Evolutionary conservation across 2,888 invertebrate species (phyloP), one percentile per base, ranked within the genome.

Genomic region (Thelaira solivaga): DNA sequence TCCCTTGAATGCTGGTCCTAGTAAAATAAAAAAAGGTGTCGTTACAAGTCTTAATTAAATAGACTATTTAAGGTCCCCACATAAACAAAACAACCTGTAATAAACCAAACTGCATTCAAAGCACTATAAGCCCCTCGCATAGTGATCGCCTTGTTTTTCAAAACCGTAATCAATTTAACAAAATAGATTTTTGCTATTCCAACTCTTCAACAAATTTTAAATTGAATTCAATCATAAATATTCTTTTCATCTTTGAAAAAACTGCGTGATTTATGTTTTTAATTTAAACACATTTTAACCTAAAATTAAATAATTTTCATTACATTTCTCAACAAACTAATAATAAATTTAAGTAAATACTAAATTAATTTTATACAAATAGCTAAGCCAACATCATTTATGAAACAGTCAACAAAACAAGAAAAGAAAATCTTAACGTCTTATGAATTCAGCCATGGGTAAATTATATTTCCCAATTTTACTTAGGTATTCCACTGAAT

Each of bases 401-500:
- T 11, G 1, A 36, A 26, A 13, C 11, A 10, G 2, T 45, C 13
- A 45, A 39, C n/a, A n/a, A n/a, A n/a, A n/a, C 24, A 24, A 39
- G 8, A 29, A 22, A 20, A 43, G 4, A 22, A 39, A 13, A 39
- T 7, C 24, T 76, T 8, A 78, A 34, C 72, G 77, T 36, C 74
- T 74, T 31, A 78, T 74, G 29, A 78, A 61, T 53, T 78, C 49
- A 4, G 80, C 78, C 69, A 78, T 57, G 0, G 72, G 71, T n/a
- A 80, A 11, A 26, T 75, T 47, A 8, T 76, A 75, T 26, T 80
- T 22, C 0, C 82, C 82, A 4, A 80, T 8, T 75, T 84, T 83
- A 47, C 83, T 77, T 29, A 74, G 18, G 6, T 78, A 64, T 0
- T 80, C 74, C 0, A 80, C 57, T 2, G 83, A 82, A 41, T 86